Percentiles rank a stretch among this genome's conserved stretches.
Conservation (phyloP, 2,113 vertebrate species). For the Equus przewalskii region DNA sequence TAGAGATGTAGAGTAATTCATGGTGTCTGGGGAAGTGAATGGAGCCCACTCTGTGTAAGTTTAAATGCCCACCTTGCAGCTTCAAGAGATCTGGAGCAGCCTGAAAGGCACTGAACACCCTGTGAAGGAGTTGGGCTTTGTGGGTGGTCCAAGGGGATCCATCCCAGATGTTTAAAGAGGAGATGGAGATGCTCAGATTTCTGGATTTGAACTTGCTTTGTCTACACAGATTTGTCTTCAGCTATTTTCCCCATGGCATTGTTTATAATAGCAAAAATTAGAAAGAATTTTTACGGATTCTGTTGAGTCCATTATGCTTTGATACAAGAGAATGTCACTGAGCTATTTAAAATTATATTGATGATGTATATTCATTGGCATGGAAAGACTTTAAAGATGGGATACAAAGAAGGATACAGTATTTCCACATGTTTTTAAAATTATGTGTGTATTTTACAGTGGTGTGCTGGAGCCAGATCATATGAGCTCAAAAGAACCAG, state of each 20-base stretch:
- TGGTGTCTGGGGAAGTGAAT: not conserved
- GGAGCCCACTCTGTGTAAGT: not conserved
- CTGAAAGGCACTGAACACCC: not conserved
- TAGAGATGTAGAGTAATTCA: not conserved
- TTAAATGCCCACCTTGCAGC: not conserved
- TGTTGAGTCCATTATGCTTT: not conserved
- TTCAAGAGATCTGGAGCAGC: not conserved
- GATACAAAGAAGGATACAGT: not conserved
- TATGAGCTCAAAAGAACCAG: not conserved
- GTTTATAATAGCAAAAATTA: conserved; percentile 5
- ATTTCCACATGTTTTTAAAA: conserved; percentile 51
- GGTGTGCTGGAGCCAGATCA: not conserved
- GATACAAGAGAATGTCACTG: not conserved
- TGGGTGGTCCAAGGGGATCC: not conserved
- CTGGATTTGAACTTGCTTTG: not conserved
- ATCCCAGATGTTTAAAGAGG: not conserved
- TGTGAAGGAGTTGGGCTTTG: not conserved
- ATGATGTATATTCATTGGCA: conserved; percentile 11
- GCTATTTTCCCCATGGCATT: not conserved
- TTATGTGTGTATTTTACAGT: conserved; percentile 1
- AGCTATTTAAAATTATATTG: conserved; percentile 32
- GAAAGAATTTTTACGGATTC: not conserved
- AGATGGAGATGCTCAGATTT: not conserved
- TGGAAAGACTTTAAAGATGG: conserved; percentile 41
- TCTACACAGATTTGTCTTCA: not conserved